Percentiles rank a stretch among this genome's conserved stretches.
phyloP scores from a whole-genome alignment of 2,113 vertebrate genomes.

The Varanus salvator region DNA sequence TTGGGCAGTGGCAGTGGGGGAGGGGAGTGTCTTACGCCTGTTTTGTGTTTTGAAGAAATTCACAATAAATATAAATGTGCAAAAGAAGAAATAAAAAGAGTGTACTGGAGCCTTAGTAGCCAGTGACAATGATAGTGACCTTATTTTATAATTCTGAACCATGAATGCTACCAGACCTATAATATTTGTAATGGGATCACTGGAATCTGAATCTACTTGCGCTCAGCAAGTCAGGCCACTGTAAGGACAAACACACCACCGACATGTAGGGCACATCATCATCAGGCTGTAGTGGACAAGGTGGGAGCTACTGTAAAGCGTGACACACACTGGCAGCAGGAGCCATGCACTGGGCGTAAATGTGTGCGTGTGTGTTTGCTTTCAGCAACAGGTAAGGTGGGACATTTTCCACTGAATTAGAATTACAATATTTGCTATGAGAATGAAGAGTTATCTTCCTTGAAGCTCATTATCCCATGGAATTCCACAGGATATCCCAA shows the following conservation, averaged over 20 bases:
- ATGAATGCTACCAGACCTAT: neutral
- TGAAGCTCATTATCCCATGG: too few relatives aligned
- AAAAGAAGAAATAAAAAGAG: neutral
- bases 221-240: neutral
- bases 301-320: neutral
- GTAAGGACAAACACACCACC: neutral
- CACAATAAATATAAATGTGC: too few relatives aligned
- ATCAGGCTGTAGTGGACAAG: too few relatives aligned
- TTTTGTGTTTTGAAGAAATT: too few relatives aligned
- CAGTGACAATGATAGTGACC: neutral
- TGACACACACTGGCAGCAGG: neutral
- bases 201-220: too few relatives aligned
- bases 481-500: too few relatives aligned
- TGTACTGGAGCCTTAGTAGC: neutral
- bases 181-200: neutral
- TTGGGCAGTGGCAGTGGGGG: too few relatives aligned
- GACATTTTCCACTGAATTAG: neutral
- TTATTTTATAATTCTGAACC: neutral
- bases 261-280: neutral
- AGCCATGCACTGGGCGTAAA: neutral
- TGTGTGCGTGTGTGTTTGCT: neutral
- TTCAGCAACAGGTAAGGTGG: neutral
- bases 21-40: too few relatives aligned
- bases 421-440: neutral
- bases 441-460: neutral